phyloP scores from a whole-genome alignment of 2,113 vertebrate genomes.

The Phasianus colchicus region DNA sequence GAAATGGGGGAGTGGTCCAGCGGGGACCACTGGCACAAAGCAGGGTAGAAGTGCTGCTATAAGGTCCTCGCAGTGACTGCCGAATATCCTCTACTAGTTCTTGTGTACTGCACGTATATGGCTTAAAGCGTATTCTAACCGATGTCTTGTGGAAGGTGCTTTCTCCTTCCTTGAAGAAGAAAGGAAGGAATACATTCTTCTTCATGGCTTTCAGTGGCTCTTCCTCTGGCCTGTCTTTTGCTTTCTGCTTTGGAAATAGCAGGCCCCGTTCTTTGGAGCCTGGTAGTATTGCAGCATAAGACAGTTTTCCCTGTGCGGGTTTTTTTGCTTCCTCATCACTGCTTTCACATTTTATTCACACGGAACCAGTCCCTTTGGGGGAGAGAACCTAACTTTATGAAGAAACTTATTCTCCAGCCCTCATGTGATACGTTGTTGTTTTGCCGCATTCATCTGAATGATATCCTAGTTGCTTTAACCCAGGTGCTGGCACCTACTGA shows the following conservation, averaged over 20 bases:
- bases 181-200: background rate
- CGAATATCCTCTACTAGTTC: background rate
- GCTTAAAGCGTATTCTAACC: background rate
- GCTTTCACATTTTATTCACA: background rate
- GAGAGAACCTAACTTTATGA: background rate
- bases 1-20: background rate
- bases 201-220: background rate
- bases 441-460: background rate
- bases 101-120: rapidly evolving
- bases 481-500: rapidly evolving
- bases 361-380: background rate
- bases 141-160: background rate
- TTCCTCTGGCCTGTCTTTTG: background rate
- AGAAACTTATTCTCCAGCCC: rapidly evolving
- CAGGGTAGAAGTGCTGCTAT: background rate
- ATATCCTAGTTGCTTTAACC: background rate
- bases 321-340: background rate
- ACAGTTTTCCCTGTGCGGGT: background rate
- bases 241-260: background rate
- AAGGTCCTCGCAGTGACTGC: background rate
- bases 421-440: background rate
- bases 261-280: background rate
- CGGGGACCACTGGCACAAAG: no score
- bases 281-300: rapidly evolving
- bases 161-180: background rate